Evolutionary conservation across 2,113 vertebrate genomes (phyloP).

Genomic region (Collichthys lucidus): DNA sequence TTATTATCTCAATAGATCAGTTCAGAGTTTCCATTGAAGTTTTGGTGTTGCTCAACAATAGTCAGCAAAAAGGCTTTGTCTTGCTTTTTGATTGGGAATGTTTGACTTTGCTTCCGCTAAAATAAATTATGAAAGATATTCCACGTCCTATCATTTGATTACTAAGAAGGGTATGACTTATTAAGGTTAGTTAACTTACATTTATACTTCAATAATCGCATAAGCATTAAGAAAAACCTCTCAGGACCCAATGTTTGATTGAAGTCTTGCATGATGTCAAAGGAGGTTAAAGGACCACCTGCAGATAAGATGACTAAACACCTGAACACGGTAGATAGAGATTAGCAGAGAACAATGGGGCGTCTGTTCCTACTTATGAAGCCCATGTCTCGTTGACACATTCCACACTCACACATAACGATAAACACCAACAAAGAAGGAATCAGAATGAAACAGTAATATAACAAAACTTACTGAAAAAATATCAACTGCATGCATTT

Average conservation of each 20-base stretch:
- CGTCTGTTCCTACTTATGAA: constrained; percentile 34
- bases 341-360: constrained; percentile 41
- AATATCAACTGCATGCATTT: neutral
- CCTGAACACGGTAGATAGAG: constrained; percentile 23
- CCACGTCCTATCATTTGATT: neutral
- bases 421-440: neutral
- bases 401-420: constrained; percentile 14
- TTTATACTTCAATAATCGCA: neutral
- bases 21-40: neutral
- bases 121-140: neutral
- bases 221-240: too few species aligned
- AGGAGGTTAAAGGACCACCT: constrained; percentile 42
- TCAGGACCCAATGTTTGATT: neutral
- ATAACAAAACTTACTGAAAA: neutral
- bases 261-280: neutral
- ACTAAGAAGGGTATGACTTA: neutral
- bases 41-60: neutral
- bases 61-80: neutral
- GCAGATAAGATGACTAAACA: constrained; percentile 56
- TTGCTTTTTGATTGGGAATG: neutral
- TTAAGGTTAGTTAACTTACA: too few species aligned
- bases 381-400: constrained; percentile 14
- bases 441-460: neutral
- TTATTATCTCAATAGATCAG: neutral
- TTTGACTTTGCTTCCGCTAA: neutral